Evolutionary conservation across 2,888 invertebrate genomes (phyloP), one percentile per base, ranked within the genome.

Genomic region (Chrysopilus asiliformis): DNA sequence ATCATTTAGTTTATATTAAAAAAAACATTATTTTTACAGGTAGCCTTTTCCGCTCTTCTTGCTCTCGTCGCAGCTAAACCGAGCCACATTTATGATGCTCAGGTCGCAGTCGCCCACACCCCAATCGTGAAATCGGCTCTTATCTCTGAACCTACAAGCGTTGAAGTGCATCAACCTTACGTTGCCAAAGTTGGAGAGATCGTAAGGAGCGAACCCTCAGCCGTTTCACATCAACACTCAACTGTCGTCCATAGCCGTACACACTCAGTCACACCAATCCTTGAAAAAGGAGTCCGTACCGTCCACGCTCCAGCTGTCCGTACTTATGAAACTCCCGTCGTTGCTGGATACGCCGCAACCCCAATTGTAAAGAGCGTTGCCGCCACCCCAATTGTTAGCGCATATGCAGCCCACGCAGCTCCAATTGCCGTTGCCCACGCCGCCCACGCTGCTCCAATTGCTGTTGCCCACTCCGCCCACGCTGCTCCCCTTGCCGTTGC

Each of bases 11-110:
- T 22, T 14, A 32, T 15, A 15, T n/a, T n/a, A 13, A 5, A 8
- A 17, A 10, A n/a, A 17, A n/a, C 10, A 8, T 22, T 8, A 22
- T 22, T 22, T 22, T 22, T 30, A 12, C 16, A 36, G 36, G 36
- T 36, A 68, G 72, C 72, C 65, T 66, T 76, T 60, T 72, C 70
- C 57, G 71, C 72, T 64, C 61, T 74, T 46, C 58, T 69, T 51
- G 69, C 74, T 41, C 50, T 56, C 31, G 60, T 57, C 26, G 52
- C 57, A 34, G 63, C 63, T 38, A 54, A 53, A 35, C 58, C 59
- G 30, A 58, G 57, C n/a, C n/a, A n/a, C n/a, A n/a, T n/a, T n/a
- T n/a, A n/a, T n/a, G n/a, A n/a, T n/a, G n/a, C n/a, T n/a, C n/a
- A n/a, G n/a, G n/a, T n/a, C n/a, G n/a, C n/a, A n/a, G n/a, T n/a